These are phyloP conservation scores for Hycleus phaleratus DNA, from an alignment of 1,140 invertebrate species.

Conservation along the genomic window DNA sequence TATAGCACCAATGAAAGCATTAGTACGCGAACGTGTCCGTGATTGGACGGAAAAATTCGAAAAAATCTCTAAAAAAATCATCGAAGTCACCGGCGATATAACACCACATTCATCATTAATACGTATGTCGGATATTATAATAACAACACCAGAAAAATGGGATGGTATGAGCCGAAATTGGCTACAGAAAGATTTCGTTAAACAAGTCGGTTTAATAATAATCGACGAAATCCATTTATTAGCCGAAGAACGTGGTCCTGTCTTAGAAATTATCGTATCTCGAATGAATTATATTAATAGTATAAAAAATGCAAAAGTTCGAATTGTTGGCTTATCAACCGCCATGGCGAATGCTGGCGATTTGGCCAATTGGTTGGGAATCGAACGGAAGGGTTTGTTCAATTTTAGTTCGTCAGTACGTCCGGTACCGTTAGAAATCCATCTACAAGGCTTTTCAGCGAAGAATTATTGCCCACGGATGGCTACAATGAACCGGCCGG, in stretches of 20 bases:
- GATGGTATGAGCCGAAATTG: slow-evolving; percentile 96
- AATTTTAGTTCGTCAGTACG: slow-evolving; percentile 97
- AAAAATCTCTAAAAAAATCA: slow-evolving; percentile 74
- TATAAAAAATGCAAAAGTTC: slow-evolving; percentile 45
- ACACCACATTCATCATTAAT: slow-evolving; percentile 88
- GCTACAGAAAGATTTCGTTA: slow-evolving; percentile 94
- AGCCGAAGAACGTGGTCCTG: slow-evolving; percentile 80
- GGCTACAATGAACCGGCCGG: slow-evolving; percentile 99
- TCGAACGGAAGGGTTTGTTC: slow-evolving; percentile 82
- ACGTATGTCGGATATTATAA: slow-evolving; percentile 79
- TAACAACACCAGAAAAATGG: slow-evolving; percentile 99
- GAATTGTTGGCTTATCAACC: slow-evolving; percentile 94
- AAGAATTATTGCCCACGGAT: slow-evolving; percentile 99
- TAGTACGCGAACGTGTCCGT: slow-evolving; percentile 91
- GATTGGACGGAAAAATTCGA: slow-evolving; percentile 90
- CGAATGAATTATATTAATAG: slow-evolving; percentile 46
- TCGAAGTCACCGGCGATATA: slow-evolving; percentile 95
- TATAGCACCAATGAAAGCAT: slow-evolving; percentile 95
- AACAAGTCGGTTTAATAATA: slow-evolving; percentile 85
- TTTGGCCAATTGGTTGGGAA: slow-evolving; percentile 93
- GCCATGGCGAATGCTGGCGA: slow-evolving; percentile 96
- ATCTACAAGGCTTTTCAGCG: slow-evolving; percentile 87
- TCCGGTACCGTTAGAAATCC: slow-evolving; percentile 94
- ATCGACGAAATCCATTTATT: slow-evolving; percentile 99
- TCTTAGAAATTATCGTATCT: slow-evolving; percentile 80